These are phyloP conservation scores for Orestias chungarensis DNA, from an alignment of 2,797 vertebrate genomes.

Conservation along the genomic window DNA sequence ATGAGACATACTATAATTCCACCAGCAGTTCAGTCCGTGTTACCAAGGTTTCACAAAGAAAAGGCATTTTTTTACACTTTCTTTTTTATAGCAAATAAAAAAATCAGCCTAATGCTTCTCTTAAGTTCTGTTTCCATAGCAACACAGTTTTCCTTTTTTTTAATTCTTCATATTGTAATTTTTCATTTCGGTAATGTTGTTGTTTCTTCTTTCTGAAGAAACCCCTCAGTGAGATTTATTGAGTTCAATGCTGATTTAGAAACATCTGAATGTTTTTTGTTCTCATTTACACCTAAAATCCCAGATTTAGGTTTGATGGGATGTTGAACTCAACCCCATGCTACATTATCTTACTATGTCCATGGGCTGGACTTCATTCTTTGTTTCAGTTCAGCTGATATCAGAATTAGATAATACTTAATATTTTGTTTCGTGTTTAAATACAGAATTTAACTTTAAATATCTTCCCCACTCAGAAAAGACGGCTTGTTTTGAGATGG, in stretches of 20 bases:
- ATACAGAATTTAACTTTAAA: neutral
- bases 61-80: slow-evolving; percentile 13
- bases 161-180: neutral
- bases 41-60: neutral
- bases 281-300: neutral
- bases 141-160: slow-evolving; percentile 50
- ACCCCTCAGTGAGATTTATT: neutral
- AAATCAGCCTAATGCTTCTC: slow-evolving; percentile 28
- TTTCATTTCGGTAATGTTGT: neutral
- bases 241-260: neutral
- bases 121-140: slow-evolving; percentile 67
- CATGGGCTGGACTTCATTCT: neutral
- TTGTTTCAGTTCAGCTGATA: neutral
- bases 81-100: slow-evolving; percentile 20
- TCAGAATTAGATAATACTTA: neutral
- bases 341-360: neutral
- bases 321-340: neutral
- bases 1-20: neutral
- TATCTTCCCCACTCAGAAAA: neutral
- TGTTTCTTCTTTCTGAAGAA: neutral
- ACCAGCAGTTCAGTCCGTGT: neutral
- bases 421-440: neutral
- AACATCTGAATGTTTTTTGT: neutral
- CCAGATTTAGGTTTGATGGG: neutral
- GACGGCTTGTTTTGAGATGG: neutral